Base-by-base conservation (phyloP, 1,140 invertebrate species). In the Cydia splendana region DNA sequence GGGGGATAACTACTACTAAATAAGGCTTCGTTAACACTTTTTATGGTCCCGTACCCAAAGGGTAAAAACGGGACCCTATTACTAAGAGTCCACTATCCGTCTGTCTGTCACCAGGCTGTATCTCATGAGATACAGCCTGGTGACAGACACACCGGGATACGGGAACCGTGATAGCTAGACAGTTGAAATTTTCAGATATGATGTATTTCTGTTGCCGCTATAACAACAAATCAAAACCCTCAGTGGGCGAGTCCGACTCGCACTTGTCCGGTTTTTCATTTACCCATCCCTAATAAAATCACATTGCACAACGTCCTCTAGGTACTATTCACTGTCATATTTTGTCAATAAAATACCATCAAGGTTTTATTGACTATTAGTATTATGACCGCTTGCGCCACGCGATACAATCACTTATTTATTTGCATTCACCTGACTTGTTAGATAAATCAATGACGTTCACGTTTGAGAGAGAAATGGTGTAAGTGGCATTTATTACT, bases 341-440 rank as follows among this genome's bases (percentile, higher is more conserved):
- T 24, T 20, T 62, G 20, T 62, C 6, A 3, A 62, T 62, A 62
- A 10, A 38, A 42, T 71, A 71, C n/a, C 34, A 38, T 1, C 30
- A 71, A 71, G 38, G 67, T 71, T 71, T 71, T 62, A 24, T 62
- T 7, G 15, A n/a, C 7, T 62, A 62, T 74, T 30, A 28, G 12
- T 75, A 57, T 75, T 53, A 57, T 75, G 45, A 75, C 45, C 74
- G 42, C 28, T 71, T 34, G 28, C 42, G 48, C 38, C 74, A 75
- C 20, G 42, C 28, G 48, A 74, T 51, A 75, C 74, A 53, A 57
- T 75, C n/a, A 20, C 74, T 75, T 24, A 24, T 24, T 28, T 30
- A 75, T 51, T 53, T 75, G 51, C 74, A 24, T 75, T 51, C 74
- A 75, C 45, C 74, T 75, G 74, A 51, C 45, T 71, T 38, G 67